Percentiles rank a stretch among this genome's conserved stretches.
These are phyloP conservation scores for Anthopleura xanthogrammica DNA, from an alignment of 92 coral and sea anemone species.

Conservation along the genomic window DNA sequence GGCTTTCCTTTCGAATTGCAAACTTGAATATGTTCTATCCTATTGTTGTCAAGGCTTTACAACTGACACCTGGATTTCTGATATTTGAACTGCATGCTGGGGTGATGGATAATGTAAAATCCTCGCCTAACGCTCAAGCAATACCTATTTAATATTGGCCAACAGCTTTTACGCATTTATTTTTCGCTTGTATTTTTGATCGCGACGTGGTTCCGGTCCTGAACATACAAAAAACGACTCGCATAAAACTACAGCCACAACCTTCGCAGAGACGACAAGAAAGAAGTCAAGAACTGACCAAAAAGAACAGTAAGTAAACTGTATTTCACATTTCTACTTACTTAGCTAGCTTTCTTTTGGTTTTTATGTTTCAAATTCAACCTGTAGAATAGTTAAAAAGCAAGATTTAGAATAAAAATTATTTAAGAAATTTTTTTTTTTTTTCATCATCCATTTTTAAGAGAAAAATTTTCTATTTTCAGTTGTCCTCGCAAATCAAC, in stretches of 20 bases:
- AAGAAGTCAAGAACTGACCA: neutral
- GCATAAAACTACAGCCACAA: neutral
- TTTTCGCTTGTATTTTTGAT: conserved; percentile 20
- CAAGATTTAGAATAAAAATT: too few relatives aligned
- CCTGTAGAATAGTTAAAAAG: neutral
- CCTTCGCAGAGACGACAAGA: neutral
- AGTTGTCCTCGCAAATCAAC: too few relatives aligned
- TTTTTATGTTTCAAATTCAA: neutral
- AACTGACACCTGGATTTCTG: neutral
- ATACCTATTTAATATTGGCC: conserved; percentile 33
- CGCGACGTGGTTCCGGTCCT: conserved; percentile 35
- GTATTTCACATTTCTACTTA: neutral
- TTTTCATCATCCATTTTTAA: too few relatives aligned
- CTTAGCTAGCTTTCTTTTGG: neutral
- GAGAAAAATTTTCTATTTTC: too few relatives aligned
- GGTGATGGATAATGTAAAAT: conserved; percentile 15
- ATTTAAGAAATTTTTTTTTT: too few relatives aligned
- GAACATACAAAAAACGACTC: conserved; percentile 33
- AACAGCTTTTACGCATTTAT: neutral
- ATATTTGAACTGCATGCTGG: conserved; percentile 6
- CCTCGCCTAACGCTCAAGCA: conserved; percentile 20
- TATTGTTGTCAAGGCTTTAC: neutral
- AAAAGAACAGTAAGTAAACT: neutral
- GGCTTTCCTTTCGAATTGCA: neutral
- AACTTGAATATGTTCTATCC: neutral